Percentiles rank a stretch among this genome's conserved stretches.
Conservation (phyloP, 1,140 invertebrate genomes). For the Laupala kohalensis region DNA sequence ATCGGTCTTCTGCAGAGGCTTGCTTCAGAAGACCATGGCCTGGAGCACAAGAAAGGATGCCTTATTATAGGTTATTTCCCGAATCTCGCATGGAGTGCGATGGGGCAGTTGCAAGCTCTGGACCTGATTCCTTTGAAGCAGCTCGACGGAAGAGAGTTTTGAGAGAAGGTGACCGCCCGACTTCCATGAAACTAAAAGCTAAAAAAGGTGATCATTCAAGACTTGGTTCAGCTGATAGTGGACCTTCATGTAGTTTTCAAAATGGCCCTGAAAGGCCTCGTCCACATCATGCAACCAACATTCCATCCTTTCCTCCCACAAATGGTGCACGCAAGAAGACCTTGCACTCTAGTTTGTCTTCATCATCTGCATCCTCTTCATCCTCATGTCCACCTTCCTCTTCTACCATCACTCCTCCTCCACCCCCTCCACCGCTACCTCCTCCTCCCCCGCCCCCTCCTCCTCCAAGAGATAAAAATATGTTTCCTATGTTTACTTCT, state of each 20-base stretch:
- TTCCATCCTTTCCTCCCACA: background rate
- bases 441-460: background rate
- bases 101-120: background rate
- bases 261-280: background rate
- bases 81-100: conserved; percentile 11
- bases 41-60: background rate
- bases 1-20: background rate
- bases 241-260: conserved; percentile 4
- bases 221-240: background rate
- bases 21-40: background rate
- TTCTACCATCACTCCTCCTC: background rate
- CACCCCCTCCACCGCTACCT: background rate
- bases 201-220: conserved; percentile 12
- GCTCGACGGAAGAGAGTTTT: conserved; percentile 12
- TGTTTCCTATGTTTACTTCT: background rate
- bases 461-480: background rate
- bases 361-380: background rate
- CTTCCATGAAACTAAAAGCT: conserved; percentile 9
- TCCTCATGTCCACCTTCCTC: background rate
- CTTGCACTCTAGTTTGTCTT: background rate
- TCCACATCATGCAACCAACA: background rate
- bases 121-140: conserved; percentile 2
- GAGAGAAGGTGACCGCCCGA: conserved; percentile 9
- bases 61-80: conserved; percentile 2
- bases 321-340: conserved; percentile 6